These are phyloP conservation scores for Ranitomeya variabilis DNA, from an alignment of 2,113 vertebrate species.

Conservation along the genomic window DNA sequence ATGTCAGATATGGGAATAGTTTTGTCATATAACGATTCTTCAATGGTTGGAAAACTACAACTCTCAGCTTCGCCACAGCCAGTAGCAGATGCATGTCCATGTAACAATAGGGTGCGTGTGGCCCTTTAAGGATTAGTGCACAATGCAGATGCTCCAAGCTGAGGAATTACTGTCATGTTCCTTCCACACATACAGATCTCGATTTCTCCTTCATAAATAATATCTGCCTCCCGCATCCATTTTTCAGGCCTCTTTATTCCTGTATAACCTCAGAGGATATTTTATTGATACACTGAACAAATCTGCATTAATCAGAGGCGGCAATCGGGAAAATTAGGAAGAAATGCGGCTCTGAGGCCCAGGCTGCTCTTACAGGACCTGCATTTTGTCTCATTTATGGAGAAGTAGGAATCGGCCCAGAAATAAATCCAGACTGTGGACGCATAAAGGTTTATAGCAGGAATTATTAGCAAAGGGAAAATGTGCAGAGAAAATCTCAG, in stretches of 20 bases:
- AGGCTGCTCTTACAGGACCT: slow-evolving; percentile 31
- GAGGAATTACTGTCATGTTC: slow-evolving; percentile 34
- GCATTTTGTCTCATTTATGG: slow-evolving; percentile 45
- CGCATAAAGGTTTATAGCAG: background rate
- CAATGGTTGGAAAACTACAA: too few species aligned
- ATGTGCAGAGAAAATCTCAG: background rate
- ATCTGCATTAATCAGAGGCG: slow-evolving; percentile 32
- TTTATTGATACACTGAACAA: slow-evolving; percentile 41
- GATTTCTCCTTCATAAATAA: slow-evolving; percentile 45
- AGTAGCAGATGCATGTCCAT: background rate
- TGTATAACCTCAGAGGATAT: slow-evolving; percentile 44
- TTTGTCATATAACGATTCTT: too few species aligned
- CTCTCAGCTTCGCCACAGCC: too few species aligned
- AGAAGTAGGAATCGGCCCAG: background rate
- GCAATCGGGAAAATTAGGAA: slow-evolving; percentile 21
- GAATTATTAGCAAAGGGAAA: background rate
- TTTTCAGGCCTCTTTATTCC: slow-evolving; percentile 37
- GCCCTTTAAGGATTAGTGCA: slow-evolving; percentile 29
- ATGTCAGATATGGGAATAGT: too few species aligned
- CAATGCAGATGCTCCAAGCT: slow-evolving; percentile 4
- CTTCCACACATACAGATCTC: slow-evolving; percentile 2
- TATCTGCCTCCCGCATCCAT: slow-evolving; percentile 25
- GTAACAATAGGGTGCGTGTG: background rate
- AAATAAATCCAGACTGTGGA: slow-evolving; percentile 9
- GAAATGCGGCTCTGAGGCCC: slow-evolving; percentile 22